Conservation (phyloP, 2,888 invertebrate genomes). For the Tipula vernalis region DNA sequence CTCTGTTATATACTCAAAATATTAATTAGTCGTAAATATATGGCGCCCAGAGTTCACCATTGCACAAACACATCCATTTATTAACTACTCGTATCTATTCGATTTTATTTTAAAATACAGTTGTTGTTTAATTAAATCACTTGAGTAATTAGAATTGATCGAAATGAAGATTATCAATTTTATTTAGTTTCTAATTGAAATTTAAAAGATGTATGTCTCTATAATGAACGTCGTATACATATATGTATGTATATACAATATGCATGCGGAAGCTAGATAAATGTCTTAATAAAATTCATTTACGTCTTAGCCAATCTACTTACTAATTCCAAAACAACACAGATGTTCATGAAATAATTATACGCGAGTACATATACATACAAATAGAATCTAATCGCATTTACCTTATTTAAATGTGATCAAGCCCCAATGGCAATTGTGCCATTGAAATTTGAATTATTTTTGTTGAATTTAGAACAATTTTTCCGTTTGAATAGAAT, state of each 20-base stretch:
- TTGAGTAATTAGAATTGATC: neutral
- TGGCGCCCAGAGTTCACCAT: neutral
- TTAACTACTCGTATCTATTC: neutral
- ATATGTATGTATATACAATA: too few relatives aligned
- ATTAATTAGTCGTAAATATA: neutral
- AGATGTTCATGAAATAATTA: neutral
- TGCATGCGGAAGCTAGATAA: neutral
- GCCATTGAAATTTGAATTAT: neutral
- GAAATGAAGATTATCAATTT: neutral
- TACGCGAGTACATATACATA: neutral
- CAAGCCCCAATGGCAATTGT: neutral
- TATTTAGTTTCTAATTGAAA: neutral
- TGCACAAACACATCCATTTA: neutral
- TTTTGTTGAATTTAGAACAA: slow-evolving; percentile 5
- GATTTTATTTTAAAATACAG: neutral
- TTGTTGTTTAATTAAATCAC: neutral
- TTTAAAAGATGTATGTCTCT: neutral
- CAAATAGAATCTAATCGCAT: neutral
- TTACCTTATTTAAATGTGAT: neutral
- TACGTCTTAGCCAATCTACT: too few relatives aligned
- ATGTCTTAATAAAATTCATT: too few relatives aligned
- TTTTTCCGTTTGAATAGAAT: neutral
- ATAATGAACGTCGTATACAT: neutral
- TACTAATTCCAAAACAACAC: neutral
- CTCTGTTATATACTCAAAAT: neutral